Evolutionary conservation across 2,888 invertebrate species (phyloP), one percentile per base, ranked within the genome.

Genomic region (Microctonus aethiopoides): DNA sequence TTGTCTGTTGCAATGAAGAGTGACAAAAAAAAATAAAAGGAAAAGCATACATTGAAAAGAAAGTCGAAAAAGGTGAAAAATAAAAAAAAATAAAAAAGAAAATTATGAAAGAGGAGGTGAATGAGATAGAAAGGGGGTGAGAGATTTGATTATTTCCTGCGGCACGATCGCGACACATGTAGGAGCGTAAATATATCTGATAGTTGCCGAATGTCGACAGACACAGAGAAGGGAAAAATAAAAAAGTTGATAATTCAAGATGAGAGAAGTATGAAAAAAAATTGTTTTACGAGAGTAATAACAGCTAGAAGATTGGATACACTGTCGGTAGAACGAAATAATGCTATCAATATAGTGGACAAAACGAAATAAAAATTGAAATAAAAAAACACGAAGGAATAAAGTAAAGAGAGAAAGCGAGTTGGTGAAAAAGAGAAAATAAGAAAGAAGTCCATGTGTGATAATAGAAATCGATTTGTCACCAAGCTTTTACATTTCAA

Each of bases 391-490:
- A 7, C 16, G 1, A 16, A 3, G 46, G 16, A 7, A 1, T 7
- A 46, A n/a, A 71, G 41, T 22, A 67, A 54, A 69, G 63, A 65
- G 52, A 41, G 72, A 67, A 3, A 29, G 29, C 3, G 7, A 29
- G 7, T 29, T 29, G 29, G 29, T 29, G 29, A 29, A 29, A 29
- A 29, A 29, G 7, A 7, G 16, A 46, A 46, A 71, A 41, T 24
- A 67, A 54, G 67, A 65, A 65, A 59, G 51, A 72, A 67, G 64
- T 67, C 61, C 65, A 56, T 60, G 64, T 63, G 72, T 72, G 77
- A 78, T 80, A 80, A 80, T 80, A 78, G 80, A 80, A 80, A 80
- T 75, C 79, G 77, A 80, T 80, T 80, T 79, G 80, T 80, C 80
- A 80, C 74, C 73, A 75, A 75, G 80, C 78, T 75, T 79, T 78